Evolutionary conservation across 2,113 vertebrate genomes (phyloP).

Genomic region (Lamprotornis superbus): DNA sequence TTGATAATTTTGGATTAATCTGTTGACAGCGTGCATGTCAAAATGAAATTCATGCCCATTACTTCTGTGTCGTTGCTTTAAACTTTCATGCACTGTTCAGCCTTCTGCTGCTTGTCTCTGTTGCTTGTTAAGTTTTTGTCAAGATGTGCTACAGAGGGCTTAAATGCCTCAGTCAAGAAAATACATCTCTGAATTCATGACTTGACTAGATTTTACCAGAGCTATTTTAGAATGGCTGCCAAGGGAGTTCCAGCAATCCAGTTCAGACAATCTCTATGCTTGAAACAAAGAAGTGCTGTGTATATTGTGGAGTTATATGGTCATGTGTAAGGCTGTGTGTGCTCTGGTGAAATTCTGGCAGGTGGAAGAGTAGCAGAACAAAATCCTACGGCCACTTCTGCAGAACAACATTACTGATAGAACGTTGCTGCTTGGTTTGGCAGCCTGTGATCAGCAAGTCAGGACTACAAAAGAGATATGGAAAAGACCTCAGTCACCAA

Average conservation of each 20-base stretch:
- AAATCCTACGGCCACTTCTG: background rate
- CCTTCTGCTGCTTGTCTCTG: background rate
- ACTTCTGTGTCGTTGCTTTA: background rate
- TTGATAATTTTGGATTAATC: background rate
- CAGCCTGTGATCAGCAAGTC: background rate
- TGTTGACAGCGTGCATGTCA: background rate
- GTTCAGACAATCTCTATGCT: background rate
- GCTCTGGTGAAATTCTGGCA: background rate
- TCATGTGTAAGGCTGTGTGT: background rate
- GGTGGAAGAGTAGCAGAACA: background rate
- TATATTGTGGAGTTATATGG: background rate
- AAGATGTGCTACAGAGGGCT: background rate
- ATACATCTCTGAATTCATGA: background rate
- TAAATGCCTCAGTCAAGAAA: background rate
- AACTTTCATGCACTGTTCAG: background rate
- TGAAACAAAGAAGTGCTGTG: background rate
- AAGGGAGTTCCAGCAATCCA: background rate
- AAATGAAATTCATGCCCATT: background rate
- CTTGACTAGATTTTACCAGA: background rate
- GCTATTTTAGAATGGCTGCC: background rate
- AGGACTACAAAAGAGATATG: background rate
- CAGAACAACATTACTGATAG: fast-evolving
- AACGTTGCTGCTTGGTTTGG: background rate
- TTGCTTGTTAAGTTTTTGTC: background rate
- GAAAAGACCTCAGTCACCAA: background rate